These are phyloP conservation scores for Neomorphus geoffroyi DNA, from an alignment of 2,797 vertebrate genomes.

Conservation along the genomic window DNA sequence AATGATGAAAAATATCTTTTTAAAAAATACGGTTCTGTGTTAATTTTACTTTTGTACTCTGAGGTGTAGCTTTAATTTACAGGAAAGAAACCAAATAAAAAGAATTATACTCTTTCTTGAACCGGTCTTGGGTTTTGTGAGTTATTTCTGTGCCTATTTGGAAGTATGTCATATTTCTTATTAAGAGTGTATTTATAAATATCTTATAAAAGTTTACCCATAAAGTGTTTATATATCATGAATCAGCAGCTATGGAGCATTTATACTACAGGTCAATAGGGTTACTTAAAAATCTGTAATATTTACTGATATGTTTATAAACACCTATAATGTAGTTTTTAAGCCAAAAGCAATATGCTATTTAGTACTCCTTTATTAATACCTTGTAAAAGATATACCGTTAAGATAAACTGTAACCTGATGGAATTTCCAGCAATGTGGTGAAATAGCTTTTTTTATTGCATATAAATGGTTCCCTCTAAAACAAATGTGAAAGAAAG, in stretches of 20 bases:
- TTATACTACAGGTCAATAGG: conserved; percentile 22
- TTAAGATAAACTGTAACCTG: neutral
- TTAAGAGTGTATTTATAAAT: neutral
- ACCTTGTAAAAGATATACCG: neutral
- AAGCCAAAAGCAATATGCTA: conserved; percentile 7
- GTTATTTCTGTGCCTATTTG: neutral
- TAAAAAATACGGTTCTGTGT: neutral
- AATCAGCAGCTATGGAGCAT: neutral
- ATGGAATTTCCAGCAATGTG: neutral
- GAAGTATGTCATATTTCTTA: neutral
- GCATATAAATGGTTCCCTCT: neutral
- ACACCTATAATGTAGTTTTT: neutral
- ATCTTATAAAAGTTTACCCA: conserved; percentile 13
- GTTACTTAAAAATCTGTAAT: conserved; percentile 6
- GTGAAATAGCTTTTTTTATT: conserved; percentile 35
- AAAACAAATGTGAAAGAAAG: neutral
- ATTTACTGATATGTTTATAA: conserved; percentile 33
- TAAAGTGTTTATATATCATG: neutral
- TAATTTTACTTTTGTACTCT: neutral
- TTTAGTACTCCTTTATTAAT: conserved; percentile 29
- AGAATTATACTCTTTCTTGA: neutral
- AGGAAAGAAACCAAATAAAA: neutral
- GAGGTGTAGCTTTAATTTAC: neutral
- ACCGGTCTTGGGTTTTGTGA: neutral
- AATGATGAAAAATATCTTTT: neutral